A percentile compares a stretch with the other conserved stretches of the same genome.
phyloP scores from a whole-genome alignment of 1,140 invertebrate genomes.

The Lepidurus couesii region DNA sequence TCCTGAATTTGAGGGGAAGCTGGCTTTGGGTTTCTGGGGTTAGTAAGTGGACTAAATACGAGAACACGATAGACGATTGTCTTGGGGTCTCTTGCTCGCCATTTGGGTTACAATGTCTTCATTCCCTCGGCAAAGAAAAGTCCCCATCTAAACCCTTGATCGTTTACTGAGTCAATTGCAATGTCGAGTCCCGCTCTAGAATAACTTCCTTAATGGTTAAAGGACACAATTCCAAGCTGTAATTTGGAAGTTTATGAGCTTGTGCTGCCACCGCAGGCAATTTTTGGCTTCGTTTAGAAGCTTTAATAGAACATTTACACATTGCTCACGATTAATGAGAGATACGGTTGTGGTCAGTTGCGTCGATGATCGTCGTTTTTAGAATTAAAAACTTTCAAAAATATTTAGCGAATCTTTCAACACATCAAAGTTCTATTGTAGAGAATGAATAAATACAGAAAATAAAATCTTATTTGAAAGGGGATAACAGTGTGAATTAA shows the following conservation, averaged over 20 bases:
- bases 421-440: no score
- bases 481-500: no score
- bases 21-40: not conserved
- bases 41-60: not conserved
- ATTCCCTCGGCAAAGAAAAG: not conserved
- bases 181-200: not conserved
- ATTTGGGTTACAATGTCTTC: not conserved
- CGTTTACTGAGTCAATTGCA: not conserved
- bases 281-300: not conserved
- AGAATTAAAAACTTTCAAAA: no score
- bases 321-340: no score
- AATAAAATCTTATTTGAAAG: no score
- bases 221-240: conserved; percentile 2
- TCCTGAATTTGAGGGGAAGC: not conserved
- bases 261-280: not conserved
- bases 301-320: no score
- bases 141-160: not conserved
- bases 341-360: no score
- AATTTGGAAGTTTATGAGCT: not conserved
- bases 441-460: no score
- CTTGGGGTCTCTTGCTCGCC: not conserved
- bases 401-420: no score
- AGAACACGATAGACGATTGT: not conserved
- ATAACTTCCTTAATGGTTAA: not conserved
- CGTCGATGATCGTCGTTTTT: no score